Evolutionary conservation across 2,113 vertebrate species (phyloP).

Genomic region (Triplophysa rosa): DNA sequence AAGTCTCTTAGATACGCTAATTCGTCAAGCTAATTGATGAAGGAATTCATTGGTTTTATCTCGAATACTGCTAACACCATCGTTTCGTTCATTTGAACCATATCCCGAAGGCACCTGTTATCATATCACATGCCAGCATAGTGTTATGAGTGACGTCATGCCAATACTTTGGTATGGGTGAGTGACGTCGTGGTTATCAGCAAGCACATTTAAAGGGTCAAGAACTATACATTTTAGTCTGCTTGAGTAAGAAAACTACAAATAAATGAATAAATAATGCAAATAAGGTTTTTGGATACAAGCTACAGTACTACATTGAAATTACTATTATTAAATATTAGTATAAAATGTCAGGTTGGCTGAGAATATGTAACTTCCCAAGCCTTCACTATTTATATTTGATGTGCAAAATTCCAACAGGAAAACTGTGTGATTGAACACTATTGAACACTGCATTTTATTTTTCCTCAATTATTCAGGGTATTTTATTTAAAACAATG

Average conservation of each 20-base stretch:
- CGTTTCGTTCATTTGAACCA: not conserved
- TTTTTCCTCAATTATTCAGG: slow-evolving; percentile 34
- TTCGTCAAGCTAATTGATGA: not conserved
- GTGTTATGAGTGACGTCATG: slow-evolving; percentile 50
- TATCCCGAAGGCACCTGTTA: slow-evolving; percentile 28
- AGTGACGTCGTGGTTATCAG: slow-evolving; percentile 51
- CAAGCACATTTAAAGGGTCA: not conserved
- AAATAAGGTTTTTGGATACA: no score
- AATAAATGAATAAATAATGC: no score
- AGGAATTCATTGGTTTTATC: not conserved
- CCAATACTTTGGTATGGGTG: not conserved
- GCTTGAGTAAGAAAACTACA: no score
- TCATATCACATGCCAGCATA: slow-evolving; percentile 12
- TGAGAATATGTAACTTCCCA: no score
- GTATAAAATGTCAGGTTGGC: no score
- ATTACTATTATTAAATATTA: no score
- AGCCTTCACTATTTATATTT: no score
- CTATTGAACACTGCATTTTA: no score
- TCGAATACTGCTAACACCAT: not conserved
- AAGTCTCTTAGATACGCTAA: not conserved
- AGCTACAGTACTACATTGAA: no score
- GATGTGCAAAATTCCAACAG: no score
- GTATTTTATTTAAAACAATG: slow-evolving; percentile 3
- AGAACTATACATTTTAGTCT: no score
- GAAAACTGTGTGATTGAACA: no score